Base-by-base conservation (phyloP, 2,888 invertebrate species). In the Horisme vitalbata region DNA sequence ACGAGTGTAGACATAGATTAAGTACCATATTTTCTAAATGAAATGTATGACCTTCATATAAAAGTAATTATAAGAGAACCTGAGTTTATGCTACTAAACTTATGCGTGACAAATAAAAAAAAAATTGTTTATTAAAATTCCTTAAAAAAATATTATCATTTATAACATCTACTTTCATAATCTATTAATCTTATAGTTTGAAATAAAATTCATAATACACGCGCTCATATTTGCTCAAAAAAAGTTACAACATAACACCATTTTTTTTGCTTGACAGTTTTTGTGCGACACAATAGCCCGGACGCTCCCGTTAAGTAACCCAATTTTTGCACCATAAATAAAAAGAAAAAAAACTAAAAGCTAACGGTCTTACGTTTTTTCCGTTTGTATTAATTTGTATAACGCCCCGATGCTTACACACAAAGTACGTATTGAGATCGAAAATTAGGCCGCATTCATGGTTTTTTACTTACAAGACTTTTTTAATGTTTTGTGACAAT, bases 281-380 rank as follows among this genome's bases (percentile, higher is more conserved):
- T 53, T 58, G 38, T 45, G 38, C 58, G 61, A 67, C 68, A 85
- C 85, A 89, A 88, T 79, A 60, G 79, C 38, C 57, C 61, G 61
- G 13, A 48, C 58, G 84, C 84, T 85, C 79, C 86, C 87, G 86
- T 79, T 88, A 88, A 89, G 89, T 88, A 87, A 88, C 88, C 89
- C 85, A 89, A 89, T 89, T 88, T 86, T 86, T 83, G 73, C 86
- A 82, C 88, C 86, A 83, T 87, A 86, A 83, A 85, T 89, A 88
- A 84, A 71, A 77, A 65, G 74, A 79, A 85, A 80, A 82, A 80
- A 69, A 56, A 54, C 39, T 71, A 73, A 83, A 79, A 81, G 79
- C 59, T 83, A 86, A 86, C 86, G 87, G 87, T 78, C 83, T 78
- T 79, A 66, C 59, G 75, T 73, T 78, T 80, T 79, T 70, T 59